phyloP scores from a whole-genome alignment of 2,888 invertebrate species.

The Andricus curvator region DNA sequence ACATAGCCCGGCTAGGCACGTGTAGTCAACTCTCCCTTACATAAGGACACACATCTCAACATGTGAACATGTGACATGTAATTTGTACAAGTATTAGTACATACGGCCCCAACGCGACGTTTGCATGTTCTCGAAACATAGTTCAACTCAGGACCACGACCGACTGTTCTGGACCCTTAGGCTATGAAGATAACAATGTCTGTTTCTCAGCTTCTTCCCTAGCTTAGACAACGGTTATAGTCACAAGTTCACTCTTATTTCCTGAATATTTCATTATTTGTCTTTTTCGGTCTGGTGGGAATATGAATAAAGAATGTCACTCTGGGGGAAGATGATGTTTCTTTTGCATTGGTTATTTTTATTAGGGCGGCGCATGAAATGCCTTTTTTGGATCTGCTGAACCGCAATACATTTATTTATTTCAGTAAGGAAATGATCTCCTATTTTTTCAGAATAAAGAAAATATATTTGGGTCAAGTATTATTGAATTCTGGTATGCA shows the following conservation, averaged over 20 bases:
- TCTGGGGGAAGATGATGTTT: too few relatives aligned
- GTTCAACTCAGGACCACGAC: background rate
- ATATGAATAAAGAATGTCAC: background rate
- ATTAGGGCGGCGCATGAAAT: too few relatives aligned
- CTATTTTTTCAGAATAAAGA: too few relatives aligned
- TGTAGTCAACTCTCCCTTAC: conserved; percentile 46
- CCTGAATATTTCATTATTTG: background rate
- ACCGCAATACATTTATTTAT: too few relatives aligned
- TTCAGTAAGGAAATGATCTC: too few relatives aligned
- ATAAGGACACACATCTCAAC: background rate
- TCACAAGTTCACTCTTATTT: background rate
- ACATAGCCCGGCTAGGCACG: conserved; percentile 46
- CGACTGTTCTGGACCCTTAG: background rate
- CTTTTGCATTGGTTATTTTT: too few relatives aligned
- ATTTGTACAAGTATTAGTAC: background rate
- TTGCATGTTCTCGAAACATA: conserved; percentile 21
- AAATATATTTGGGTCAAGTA: too few relatives aligned
- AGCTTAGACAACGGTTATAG: background rate
- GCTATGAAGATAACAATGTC: background rate
- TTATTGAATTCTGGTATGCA: too few relatives aligned
- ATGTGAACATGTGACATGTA: background rate
- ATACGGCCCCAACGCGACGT: background rate
- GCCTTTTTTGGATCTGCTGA: too few relatives aligned
- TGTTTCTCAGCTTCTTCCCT: background rate
- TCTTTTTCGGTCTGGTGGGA: background rate